Conservation (phyloP, 2,113 vertebrate genomes). For the Prietella phreatophila region DNA sequence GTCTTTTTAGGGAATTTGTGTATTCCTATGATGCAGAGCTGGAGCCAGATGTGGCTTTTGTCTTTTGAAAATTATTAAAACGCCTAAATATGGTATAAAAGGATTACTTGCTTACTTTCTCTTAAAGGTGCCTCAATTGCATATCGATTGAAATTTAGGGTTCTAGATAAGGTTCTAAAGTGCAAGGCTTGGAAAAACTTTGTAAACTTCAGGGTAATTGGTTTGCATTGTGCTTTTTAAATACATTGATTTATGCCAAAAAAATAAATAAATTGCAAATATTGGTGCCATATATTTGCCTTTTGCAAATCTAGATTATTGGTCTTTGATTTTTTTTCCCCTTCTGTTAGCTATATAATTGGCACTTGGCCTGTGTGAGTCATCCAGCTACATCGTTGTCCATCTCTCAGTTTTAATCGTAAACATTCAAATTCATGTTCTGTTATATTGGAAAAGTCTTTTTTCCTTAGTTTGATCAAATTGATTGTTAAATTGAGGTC, state of each 20-base stretch:
- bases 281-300: too few species aligned
- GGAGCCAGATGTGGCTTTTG: neutral
- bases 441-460: neutral
- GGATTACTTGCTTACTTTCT: neutral
- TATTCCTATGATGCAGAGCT: neutral
- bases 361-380: neutral
- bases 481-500: neutral
- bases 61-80: neutral
- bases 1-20: neutral
- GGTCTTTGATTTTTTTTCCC: neutral
- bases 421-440: neutral
- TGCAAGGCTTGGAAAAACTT: neutral
- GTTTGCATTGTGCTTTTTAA: too few species aligned
- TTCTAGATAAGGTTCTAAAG: neutral
- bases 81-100: neutral
- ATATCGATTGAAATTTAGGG: neutral
- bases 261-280: too few species aligned
- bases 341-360: neutral
- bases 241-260: too few species aligned
- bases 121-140: neutral
- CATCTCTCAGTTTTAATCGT: neutral
- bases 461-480: neutral
- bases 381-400: neutral
- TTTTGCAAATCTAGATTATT: neutral
- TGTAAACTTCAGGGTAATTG: too few species aligned